These are phyloP conservation scores for Cranoglanis bouderius DNA, from an alignment of 2,113 vertebrate genomes.

Conservation along the genomic window DNA sequence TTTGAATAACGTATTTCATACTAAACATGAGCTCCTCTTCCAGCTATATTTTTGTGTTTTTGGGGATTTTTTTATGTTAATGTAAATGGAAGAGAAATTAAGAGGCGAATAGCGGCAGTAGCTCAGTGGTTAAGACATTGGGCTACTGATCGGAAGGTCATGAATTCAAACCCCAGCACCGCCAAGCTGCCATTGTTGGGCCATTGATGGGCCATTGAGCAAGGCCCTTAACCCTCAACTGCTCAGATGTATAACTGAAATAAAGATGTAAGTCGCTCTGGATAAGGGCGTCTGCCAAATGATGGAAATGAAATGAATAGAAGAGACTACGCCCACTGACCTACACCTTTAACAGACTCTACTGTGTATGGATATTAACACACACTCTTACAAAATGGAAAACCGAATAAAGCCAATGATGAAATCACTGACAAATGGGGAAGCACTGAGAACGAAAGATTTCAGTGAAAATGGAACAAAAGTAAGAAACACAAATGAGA, in stretches of 20 bases:
- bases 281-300: too few species aligned
- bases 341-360: neutral
- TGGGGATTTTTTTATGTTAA: neutral
- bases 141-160: too few species aligned
- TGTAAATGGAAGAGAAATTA: neutral
- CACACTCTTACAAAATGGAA: neutral
- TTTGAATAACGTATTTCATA: neutral
- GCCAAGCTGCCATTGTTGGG: too few species aligned
- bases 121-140: too few species aligned
- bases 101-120: too few species aligned
- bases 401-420: neutral
- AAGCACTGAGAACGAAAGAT: neutral
- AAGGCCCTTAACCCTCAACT: too few species aligned
- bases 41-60: neutral
- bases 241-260: too few species aligned
- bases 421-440: neutral
- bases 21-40: neutral
- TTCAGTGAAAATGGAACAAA: neutral
- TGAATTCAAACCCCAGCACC: too few species aligned
- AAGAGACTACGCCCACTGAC: neutral
- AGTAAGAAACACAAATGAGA: neutral
- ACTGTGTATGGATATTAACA: neutral
- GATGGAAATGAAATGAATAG: neutral
- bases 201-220: too few species aligned
- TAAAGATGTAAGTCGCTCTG: too few species aligned